A percentile compares a stretch with the other conserved stretches of the same genome.
Conservation (phyloP, 2,113 vertebrate species). For the Leptobrachium leishanense region DNA sequence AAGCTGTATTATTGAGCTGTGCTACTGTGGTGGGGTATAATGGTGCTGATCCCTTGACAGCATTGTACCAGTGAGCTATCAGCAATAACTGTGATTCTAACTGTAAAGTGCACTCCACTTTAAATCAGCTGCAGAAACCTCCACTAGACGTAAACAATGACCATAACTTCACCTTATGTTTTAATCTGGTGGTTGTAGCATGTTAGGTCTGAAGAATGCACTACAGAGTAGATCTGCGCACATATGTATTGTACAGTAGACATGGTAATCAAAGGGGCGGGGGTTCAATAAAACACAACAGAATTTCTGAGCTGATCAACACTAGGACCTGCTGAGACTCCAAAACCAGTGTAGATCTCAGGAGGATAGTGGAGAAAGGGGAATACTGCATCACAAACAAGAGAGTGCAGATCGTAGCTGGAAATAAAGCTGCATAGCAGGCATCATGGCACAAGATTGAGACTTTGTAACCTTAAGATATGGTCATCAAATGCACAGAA, state of each 20-base stretch:
- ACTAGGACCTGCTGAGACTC: neutral
- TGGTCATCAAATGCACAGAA: too few species aligned
- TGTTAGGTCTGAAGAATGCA: slow-evolving; percentile 15
- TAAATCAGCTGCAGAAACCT: neutral
- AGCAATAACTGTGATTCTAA: neutral
- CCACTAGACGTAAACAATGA: neutral
- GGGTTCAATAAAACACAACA: neutral
- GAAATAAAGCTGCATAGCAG: too few species aligned
- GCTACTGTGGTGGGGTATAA: too few species aligned
- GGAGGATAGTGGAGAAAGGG: neutral
- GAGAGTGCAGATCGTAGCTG: too few species aligned
- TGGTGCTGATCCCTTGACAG: too few species aligned
- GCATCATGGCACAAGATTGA: too few species aligned
- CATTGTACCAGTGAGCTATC: neutral
- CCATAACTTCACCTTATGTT: slow-evolving; percentile 22
- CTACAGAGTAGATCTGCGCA: slow-evolving; percentile 9
- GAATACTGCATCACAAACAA: too few species aligned
- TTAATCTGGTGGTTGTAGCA: slow-evolving; percentile 19
- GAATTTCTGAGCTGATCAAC: neutral
- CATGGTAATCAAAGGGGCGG: neutral
- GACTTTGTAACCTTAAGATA: too few species aligned
- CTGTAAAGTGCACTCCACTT: neutral
- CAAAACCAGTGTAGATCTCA: neutral
- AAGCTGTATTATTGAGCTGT: too few species aligned
- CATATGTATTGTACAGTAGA: neutral